These are phyloP conservation scores for Drosophila miranda DNA, from an alignment of 1,140 invertebrate genomes.

Conservation along the genomic window DNA sequence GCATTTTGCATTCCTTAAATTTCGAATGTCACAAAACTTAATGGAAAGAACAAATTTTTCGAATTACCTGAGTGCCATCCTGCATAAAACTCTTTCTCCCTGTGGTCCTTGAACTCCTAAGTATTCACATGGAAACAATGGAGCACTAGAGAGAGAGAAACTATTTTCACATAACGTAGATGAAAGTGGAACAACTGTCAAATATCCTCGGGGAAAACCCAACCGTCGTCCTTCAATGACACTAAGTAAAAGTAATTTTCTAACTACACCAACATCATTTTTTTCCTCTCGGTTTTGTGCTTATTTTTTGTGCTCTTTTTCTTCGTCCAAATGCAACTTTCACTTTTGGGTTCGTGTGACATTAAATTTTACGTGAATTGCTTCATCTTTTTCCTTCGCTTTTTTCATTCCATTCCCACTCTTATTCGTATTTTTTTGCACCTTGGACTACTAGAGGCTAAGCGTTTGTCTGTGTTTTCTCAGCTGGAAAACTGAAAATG, in stretches of 20 bases:
- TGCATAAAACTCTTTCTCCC: constrained; percentile 2
- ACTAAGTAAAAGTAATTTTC: constrained; percentile 75
- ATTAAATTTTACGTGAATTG: constrained; percentile 67
- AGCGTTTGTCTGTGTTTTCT: constrained; percentile 54
- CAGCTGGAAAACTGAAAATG: constrained; percentile 66
- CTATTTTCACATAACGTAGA: constrained; percentile 44
- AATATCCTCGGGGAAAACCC: constrained; percentile 49
- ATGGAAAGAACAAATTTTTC: constrained; percentile 22
- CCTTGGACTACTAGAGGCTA: constrained; percentile 23
- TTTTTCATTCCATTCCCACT: not conserved
- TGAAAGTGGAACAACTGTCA: constrained; percentile 37
- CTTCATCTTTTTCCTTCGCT: constrained; percentile 30
- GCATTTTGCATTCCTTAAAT: constrained; percentile 6
- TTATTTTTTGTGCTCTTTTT: constrained; percentile 17
- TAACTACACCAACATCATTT: constrained; percentile 56
- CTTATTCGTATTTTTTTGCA: constrained; percentile 23
- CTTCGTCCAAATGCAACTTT: constrained; percentile 55
- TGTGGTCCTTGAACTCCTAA: constrained; percentile 59
- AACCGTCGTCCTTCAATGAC: constrained; percentile 37
- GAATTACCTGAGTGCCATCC: constrained; percentile 26
- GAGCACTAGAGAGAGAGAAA: constrained; percentile 13
- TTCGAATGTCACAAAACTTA: constrained; percentile 17
- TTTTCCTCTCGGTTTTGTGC: constrained; percentile 4
- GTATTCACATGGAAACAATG: constrained; percentile 47
- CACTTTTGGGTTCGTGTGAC: constrained; percentile 64